phyloP scores from a whole-genome alignment of 2,113 vertebrate species.

The Eretmochelys imbricata region DNA sequence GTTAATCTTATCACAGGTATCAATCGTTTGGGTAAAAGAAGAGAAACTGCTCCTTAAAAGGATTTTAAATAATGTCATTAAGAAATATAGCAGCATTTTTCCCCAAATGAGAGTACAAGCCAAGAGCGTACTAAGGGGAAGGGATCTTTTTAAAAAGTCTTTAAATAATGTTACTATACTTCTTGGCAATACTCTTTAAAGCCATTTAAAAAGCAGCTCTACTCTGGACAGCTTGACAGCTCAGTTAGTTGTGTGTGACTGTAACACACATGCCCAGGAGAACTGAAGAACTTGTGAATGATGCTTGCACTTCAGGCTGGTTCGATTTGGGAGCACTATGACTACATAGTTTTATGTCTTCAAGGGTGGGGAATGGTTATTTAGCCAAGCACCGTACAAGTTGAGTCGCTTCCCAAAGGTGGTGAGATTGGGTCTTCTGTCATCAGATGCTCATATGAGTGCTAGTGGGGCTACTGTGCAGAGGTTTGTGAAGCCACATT shows the following conservation, averaged over 20 bases:
- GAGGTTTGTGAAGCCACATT: no score
- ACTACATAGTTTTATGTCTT: neutral
- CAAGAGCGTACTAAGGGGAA: constrained; percentile 42
- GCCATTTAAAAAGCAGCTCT: constrained; percentile 42
- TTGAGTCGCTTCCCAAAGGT: neutral
- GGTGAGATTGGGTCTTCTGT: neutral
- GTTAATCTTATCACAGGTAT: constrained; percentile 74
- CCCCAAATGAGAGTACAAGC: constrained; percentile 22
- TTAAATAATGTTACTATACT: constrained; percentile 63
- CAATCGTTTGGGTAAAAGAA: constrained; percentile 51
- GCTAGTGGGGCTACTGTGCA: neutral
- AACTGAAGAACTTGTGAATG: rapidly evolving
- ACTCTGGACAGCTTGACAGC: neutral
- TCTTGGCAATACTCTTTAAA: constrained; percentile 63
- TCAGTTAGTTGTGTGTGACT: neutral
- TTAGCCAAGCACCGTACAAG: neutral
- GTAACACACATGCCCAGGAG: neutral
- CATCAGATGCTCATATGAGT: neutral
- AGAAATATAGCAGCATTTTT: constrained; percentile 61
- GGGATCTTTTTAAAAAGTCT: constrained; percentile 62
- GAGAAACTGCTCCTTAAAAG: constrained; percentile 64
- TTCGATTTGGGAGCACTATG: neutral
- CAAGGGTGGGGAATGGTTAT: neutral
- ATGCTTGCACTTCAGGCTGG: neutral
- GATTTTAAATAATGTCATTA: constrained; percentile 70